A percentile compares a stretch with the other conserved stretches of the same genome.
Evolutionary conservation across 2,797 vertebrate species (phyloP).

Genomic region (Paratrypauchen microcephalus): DNA sequence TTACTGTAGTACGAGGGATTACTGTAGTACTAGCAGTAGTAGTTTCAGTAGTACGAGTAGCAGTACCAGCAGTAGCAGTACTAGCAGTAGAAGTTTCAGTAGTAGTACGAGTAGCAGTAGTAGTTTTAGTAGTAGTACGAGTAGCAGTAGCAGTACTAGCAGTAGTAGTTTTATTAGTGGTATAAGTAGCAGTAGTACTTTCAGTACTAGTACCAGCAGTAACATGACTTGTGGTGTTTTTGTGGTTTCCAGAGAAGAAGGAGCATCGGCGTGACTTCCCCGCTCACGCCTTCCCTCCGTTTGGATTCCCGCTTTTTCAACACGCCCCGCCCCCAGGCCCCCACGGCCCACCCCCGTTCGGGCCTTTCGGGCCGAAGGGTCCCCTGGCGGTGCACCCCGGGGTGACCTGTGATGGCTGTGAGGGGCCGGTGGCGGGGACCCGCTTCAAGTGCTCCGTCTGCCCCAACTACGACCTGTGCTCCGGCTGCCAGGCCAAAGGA

Average conservation of each 20-base stretch:
- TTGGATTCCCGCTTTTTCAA: conserved; percentile 27
- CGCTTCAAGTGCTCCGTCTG: conserved; percentile 94
- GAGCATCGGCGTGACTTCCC: conserved; percentile 89
- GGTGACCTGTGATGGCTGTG: conserved; percentile 90
- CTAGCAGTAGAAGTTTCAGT: too few relatives aligned
- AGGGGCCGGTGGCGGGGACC: conserved; percentile 84
- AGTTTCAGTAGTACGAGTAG: too few relatives aligned
- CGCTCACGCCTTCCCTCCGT: conserved; percentile 76
- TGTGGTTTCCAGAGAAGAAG: conserved; percentile 83
- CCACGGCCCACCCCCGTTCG: conserved; percentile 50
- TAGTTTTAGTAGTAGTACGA: too few relatives aligned
- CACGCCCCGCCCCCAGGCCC: conserved; percentile 75
- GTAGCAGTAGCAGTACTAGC: too few relatives aligned
- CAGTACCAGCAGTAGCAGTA: too few relatives aligned
- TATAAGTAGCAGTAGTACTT: too few relatives aligned
- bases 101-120: too few relatives aligned
- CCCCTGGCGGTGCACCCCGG: conserved; percentile 78
- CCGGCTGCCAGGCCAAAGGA: conserved; percentile 86
- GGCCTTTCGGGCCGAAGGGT: conserved; percentile 54
- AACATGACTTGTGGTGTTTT: not conserved
- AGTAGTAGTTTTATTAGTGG: too few relatives aligned
- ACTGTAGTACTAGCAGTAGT: too few relatives aligned
- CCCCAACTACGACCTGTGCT: conserved; percentile 90
- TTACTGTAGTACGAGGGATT: too few relatives aligned
- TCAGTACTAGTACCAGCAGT: not conserved